Percentiles rank a stretch among this genome's conserved stretches.
These are phyloP conservation scores for Rhipidura dahli DNA, from an alignment of 2,113 vertebrate species.

Conservation along the genomic window DNA sequence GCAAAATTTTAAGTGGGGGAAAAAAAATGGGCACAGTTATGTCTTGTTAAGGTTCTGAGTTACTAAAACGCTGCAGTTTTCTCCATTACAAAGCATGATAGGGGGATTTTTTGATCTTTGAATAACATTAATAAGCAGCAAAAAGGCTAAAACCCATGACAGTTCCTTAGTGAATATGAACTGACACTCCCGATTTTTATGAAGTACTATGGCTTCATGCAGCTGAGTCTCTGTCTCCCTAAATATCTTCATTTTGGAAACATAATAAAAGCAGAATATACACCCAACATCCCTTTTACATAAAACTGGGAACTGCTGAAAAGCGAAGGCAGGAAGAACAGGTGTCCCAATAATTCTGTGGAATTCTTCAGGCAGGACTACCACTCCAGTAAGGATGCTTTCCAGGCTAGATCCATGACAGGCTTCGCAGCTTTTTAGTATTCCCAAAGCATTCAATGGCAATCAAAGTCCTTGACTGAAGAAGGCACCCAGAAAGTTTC, in stretches of 20 bases:
- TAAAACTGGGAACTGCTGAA: not conserved
- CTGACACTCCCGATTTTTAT: not conserved
- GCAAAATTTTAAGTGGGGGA: constrained; percentile 63
- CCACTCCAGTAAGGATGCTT: not conserved
- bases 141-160: not conserved
- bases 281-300: not conserved
- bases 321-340: not conserved
- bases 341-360: not conserved
- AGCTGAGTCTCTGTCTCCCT: not conserved
- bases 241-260: not conserved
- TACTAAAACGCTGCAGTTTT: not conserved
- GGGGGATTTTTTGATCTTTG: not conserved
- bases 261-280: not conserved
- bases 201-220: not conserved
- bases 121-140: not conserved
- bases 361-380: not conserved
- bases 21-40: constrained; percentile 59
- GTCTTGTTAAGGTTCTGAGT: constrained; percentile 22
- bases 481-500: not conserved
- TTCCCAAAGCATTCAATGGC: not conserved
- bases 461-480: not conserved
- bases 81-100: not conserved
- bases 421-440: not conserved
- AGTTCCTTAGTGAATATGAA: not conserved
- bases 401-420: not conserved